These are phyloP conservation scores for Cerastoderma edule DNA, from an alignment of 2,888 invertebrate species.

Conservation along the genomic window DNA sequence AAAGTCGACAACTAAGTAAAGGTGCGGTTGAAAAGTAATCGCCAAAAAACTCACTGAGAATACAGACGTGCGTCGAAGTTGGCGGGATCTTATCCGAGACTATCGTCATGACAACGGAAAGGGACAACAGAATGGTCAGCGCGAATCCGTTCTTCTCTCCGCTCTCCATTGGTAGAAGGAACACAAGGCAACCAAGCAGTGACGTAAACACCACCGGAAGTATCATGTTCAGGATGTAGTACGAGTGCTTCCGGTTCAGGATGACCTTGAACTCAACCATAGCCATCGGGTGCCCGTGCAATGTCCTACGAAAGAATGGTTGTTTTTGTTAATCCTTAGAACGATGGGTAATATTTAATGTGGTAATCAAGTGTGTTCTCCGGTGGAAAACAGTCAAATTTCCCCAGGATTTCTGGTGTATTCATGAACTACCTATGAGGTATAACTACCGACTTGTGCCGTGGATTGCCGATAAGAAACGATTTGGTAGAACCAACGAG, in stretches of 20 bases:
- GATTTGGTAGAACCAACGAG: no score
- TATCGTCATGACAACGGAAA: constrained; percentile 54
- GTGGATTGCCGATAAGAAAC: no score
- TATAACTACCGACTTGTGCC: no score
- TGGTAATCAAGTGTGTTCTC: no score
- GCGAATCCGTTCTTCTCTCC: constrained; percentile 58
- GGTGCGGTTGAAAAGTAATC: neutral
- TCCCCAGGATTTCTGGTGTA: no score
- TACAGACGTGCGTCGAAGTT: constrained; percentile 50
- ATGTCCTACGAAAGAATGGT: constrained; percentile 22
- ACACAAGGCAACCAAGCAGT: constrained; percentile 47
- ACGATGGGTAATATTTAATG: no score
- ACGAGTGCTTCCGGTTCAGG: constrained; percentile 46
- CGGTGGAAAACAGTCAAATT: no score
- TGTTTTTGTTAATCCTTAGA: neutral
- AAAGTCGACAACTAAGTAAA: no score
- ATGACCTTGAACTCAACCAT: constrained; percentile 33
- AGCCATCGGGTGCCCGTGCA: constrained; percentile 19
- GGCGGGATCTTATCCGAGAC: constrained; percentile 58
- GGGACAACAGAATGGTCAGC: constrained; percentile 53
- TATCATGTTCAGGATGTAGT: constrained; percentile 57
- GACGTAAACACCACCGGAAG: constrained; percentile 51
- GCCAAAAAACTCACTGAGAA: constrained; percentile 52
- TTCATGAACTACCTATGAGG: no score
- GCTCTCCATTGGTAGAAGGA: constrained; percentile 54